Evolutionary conservation across 2,797 vertebrate genomes (phyloP).

Genomic region (Furcifer pardalis): DNA sequence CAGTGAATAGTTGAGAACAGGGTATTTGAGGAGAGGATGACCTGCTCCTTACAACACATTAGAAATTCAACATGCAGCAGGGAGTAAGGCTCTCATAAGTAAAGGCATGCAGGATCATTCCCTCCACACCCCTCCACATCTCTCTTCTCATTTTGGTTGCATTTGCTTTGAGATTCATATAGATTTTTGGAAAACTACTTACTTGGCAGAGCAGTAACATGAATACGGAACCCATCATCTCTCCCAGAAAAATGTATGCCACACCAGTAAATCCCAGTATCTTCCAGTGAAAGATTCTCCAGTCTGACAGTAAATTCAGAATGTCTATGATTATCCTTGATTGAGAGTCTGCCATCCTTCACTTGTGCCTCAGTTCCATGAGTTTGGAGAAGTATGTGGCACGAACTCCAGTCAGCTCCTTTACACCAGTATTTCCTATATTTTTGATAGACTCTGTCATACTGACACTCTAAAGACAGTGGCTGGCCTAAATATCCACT

Average conservation of each 20-base stretch:
- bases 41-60: neutral
- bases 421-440: neutral
- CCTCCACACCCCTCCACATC: neutral
- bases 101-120: neutral
- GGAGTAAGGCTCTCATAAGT: neutral
- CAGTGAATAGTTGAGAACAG: no score
- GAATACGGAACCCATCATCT: fast-evolving
- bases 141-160: neutral
- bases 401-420: fast-evolving
- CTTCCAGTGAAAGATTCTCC: neutral
- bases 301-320: constrained; percentile 14
- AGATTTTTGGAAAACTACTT: neutral
- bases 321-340: neutral
- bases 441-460: fast-evolving
- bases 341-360: neutral
- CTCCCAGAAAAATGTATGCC: fast-evolving
- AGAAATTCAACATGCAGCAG: neutral
- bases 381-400: neutral
- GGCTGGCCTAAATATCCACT: neutral
- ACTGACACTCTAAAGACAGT: neutral
- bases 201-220: constrained; percentile 3
- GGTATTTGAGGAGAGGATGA: no score
- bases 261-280: constrained; percentile 28
- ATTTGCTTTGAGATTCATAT: neutral
- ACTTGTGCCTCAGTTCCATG: neutral